These are phyloP conservation scores for Xiphophorus maculatus DNA, from an alignment of 2,113 vertebrate species.

Conservation along the genomic window DNA sequence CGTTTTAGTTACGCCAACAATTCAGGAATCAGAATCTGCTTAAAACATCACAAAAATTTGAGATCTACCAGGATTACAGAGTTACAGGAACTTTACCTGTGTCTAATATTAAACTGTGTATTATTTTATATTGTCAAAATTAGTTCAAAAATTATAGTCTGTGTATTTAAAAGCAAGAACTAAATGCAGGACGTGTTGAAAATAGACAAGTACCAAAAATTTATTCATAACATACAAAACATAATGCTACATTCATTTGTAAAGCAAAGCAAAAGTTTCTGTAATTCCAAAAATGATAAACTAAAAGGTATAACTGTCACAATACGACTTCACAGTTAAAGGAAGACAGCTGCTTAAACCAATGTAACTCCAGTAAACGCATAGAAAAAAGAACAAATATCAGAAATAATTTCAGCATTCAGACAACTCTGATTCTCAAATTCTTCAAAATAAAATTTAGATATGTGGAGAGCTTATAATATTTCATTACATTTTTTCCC, in stretches of 20 bases:
- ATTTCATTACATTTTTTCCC: background rate
- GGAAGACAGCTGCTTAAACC: background rate
- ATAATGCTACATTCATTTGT: background rate
- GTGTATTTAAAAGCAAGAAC: background rate
- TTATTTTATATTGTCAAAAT: too few species aligned
- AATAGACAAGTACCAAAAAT: background rate
- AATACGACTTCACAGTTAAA: background rate
- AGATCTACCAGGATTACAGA: too few species aligned
- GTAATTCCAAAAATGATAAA: background rate
- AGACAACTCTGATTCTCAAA: background rate
- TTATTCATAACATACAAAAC: background rate
- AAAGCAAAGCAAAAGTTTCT: background rate
- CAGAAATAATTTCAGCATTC: too few species aligned
- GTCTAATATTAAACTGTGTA: too few species aligned
- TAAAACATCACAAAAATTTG: too few species aligned
- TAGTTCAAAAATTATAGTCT: background rate
- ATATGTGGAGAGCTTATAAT: background rate
- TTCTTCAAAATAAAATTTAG: background rate
- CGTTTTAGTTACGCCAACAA: too few species aligned
- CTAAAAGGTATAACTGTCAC: background rate
- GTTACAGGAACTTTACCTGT: too few species aligned
- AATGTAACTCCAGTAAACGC: background rate
- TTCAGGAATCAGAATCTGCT: too few species aligned
- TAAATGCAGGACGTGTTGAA: background rate
- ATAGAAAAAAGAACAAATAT: too few species aligned